Evolutionary conservation across 1,140 invertebrate species (phyloP), one percentile per base, ranked within the genome.

Genomic region (Meteorus sp.): DNA sequence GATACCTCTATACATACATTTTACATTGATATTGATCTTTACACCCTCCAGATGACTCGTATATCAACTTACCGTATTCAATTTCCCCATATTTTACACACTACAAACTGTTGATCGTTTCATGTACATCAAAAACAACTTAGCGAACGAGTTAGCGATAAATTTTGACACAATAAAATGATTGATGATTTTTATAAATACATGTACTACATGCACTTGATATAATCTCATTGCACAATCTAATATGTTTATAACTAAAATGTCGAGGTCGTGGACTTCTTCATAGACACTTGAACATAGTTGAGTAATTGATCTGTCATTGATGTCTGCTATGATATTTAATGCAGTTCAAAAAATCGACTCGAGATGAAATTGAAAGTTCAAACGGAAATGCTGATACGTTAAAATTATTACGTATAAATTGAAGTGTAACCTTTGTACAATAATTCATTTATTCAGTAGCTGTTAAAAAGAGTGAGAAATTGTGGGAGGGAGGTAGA

Each of bases 381-480:
- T n/a, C n/a, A n/a, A n/a, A n/a, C n/a, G n/a, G n/a, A n/a, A n/a
- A n/a, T n/a, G n/a, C n/a, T n/a, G n/a, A n/a, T n/a, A n/a, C n/a
- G n/a, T n/a, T n/a, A n/a, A n/a, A n/a, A n/a, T n/a, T n/a, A n/a
- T n/a, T n/a, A n/a, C n/a, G n/a, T n/a, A n/a, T n/a, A n/a, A n/a
- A n/a, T n/a, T n/a, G n/a, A n/a, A n/a, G n/a, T n/a, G n/a, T n/a
- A n/a, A n/a, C n/a, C n/a, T n/a, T n/a, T n/a, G n/a, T n/a, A n/a
- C n/a, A n/a, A n/a, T n/a, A n/a, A n/a, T n/a, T n/a, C n/a, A n/a
- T n/a, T 52, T 50, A 59, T 58, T 39, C 29, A 27, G 37, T 23
- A 48, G 53, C 48, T 56, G 51, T 64, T 61, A 69, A 66, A 62
- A 67, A 65, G 65, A 67, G 63, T 65, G 65, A 69, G 65, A 15